Conservation (phyloP, 2,113 vertebrate species). For the Cheirogaleus medius region DNA sequence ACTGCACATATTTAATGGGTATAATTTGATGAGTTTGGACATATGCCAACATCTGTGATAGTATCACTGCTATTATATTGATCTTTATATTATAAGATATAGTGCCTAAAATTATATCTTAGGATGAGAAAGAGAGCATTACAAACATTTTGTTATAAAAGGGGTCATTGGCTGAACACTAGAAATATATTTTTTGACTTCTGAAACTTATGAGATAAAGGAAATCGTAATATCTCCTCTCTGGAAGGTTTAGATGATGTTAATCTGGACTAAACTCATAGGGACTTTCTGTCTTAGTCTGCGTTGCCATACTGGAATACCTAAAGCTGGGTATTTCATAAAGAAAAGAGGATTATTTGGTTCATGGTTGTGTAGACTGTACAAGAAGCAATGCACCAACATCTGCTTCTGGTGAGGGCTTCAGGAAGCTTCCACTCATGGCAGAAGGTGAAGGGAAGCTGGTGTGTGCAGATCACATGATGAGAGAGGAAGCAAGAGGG, state of each 20-base stretch:
- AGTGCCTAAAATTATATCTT: background rate
- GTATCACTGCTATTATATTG: background rate
- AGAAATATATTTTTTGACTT: background rate
- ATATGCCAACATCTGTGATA: background rate
- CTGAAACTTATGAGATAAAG: background rate
- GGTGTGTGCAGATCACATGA: too few relatives aligned
- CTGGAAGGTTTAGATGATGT: background rate
- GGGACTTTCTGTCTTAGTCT: background rate
- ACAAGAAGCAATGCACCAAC: too few relatives aligned
- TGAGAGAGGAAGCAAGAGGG: too few relatives aligned
- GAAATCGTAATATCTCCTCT: background rate
- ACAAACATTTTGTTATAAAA: background rate
- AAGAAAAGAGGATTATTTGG: too few relatives aligned
- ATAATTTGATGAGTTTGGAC: background rate
- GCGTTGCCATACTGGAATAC: too few relatives aligned
- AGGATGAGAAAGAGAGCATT: background rate
- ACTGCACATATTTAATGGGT: background rate
- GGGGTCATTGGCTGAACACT: background rate
- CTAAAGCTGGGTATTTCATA: too few relatives aligned
- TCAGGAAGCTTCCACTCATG: too few relatives aligned
- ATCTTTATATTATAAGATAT: background rate
- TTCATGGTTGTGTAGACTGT: too few relatives aligned
- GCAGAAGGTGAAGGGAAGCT: too few relatives aligned
- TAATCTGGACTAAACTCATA: background rate
- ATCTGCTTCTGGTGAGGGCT: too few relatives aligned